phyloP scores from a whole-genome alignment of 2,888 invertebrate species.

The Oscheius sp. region DNA sequence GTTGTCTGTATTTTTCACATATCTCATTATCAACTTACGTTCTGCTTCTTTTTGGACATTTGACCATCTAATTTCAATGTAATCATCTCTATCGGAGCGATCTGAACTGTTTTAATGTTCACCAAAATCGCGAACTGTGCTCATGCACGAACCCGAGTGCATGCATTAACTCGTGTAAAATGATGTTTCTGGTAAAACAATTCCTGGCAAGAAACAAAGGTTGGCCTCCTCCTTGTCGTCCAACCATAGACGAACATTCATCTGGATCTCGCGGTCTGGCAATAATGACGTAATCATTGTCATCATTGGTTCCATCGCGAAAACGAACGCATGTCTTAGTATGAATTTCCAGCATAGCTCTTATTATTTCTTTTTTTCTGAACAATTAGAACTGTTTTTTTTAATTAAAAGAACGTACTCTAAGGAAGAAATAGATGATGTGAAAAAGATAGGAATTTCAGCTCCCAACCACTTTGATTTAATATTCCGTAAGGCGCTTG shows the following conservation, averaged over 20 bases:
- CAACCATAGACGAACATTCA: conserved; percentile 19
- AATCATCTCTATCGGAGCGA: conserved; percentile 8
- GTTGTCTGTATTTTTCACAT: conserved; percentile 1
- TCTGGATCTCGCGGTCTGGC: not conserved
- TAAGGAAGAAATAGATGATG: not conserved
- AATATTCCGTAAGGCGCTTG: not conserved
- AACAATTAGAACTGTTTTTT: not conserved
- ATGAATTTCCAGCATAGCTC: conserved; percentile 20
- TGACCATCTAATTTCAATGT: not conserved
- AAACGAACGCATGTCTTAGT: conserved; percentile 5
- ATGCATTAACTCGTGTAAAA: conserved; percentile 20
- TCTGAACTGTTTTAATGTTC: not conserved
- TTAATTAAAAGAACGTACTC: no score
- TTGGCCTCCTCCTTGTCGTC: conserved; percentile 16
- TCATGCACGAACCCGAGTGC: conserved; percentile 18
- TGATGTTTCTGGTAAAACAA: conserved; percentile 3
- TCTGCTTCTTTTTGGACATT: conserved; percentile 12
- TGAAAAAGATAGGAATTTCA: conserved; percentile 7
- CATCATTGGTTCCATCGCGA: not conserved
- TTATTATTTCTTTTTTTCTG: conserved; percentile 9
- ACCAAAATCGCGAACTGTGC: not conserved
- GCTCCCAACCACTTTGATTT: conserved; percentile 1
- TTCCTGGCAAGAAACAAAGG: not conserved
- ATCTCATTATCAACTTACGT: not conserved
- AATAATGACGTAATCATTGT: conserved; percentile 3